Evolutionary conservation across 2,888 invertebrate species (phyloP), one percentile per base, ranked within the genome.

Genomic region (Plagiodera versicolora): DNA sequence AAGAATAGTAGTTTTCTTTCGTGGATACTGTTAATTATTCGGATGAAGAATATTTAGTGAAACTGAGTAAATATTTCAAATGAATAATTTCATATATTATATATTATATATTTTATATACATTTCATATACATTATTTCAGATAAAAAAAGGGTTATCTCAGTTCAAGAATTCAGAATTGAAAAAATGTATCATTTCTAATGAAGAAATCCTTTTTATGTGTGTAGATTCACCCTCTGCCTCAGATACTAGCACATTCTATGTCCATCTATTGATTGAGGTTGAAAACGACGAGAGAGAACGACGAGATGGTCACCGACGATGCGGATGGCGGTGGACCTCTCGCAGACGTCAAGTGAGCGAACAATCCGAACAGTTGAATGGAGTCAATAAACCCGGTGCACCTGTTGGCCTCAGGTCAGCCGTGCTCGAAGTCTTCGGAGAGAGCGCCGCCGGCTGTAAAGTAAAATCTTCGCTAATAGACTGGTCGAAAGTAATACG

Each of bases 341-440:
- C 39, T 35, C 30, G 10, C n/a, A n/a, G 53, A 53, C 24, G 44
- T 39, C 39, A 20, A 44, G 52, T 14, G 24, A 18, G 24, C 44
- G 44, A 44, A 24, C 39, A 35, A 52, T 20, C 52, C 55, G 56
- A 61, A 62, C 56, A 62, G 46, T 62, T 39, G 66, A 67, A 64
- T 71, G 77, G 75, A 80, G 80, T 80, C 80, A 80, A 80, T 80
- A 80, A 80, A 80, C 80, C 79, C 79, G 75, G 69, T 79, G 79
- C 80, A 80, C 80, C 80, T 80, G 80, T 77, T 77, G 78, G 78
- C 78, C 80, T 77, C 76, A 76, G 80, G 80, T 80, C 80, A 79
- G 74, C 74, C 67, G 68, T 61, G 63, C 66, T 70, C 70, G 64
- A 67, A 66, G 72, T 71, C 69, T 66, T 60, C 61, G 65, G 70